Base-by-base conservation (phyloP, 2,797 vertebrate genomes). In the Botia almorhae region DNA sequence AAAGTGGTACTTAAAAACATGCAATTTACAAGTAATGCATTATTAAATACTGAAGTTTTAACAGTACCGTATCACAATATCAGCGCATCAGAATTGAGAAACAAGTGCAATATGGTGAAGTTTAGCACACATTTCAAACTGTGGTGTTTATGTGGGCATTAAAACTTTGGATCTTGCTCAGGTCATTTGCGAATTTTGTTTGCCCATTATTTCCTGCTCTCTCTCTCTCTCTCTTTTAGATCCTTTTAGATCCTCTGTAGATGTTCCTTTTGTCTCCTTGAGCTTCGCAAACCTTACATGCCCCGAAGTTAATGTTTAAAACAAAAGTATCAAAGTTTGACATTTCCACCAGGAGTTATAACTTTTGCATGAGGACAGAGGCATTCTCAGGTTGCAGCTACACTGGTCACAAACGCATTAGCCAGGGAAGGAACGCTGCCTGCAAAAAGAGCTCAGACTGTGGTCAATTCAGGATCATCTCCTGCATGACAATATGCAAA, bases 281-380 rank as follows among this genome's bases (percentile, higher is more conserved):
- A 0, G 0, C n/a, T 68, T 82, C 74, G 67, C 43, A 86, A 85
- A 69, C 76, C 79, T 84, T 87, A 87, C 87, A 82, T 80, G 56
- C 33, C 71, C 76, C 50, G 70, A 83, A 87, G 90, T 90, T 0
- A 90, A 92, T 90, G 81, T 88, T 91, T 92, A 87, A 92, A 86
- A 87, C 82, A 73, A 87, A 88, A 84, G 61, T 69, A 88, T 91
- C 60, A 90, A 91, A 91, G 23, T 87, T 93, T 88, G 74, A 88
- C 82, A 65, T 65, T 85, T 79, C 84, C 87, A 77, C 68, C 88
- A 87, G 89, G 86, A 53, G n/a, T 19, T 50, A 90, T 92, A 83
- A 91, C 76, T 92, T 87, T 92, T 93, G 90, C 83, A 93, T 91
- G 89, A 92, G 85, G 79, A 75, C 69, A 81, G 82, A 86, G 77